Conservation (phyloP, 2,888 invertebrate genomes). For the Zonitis immaculata region DNA sequence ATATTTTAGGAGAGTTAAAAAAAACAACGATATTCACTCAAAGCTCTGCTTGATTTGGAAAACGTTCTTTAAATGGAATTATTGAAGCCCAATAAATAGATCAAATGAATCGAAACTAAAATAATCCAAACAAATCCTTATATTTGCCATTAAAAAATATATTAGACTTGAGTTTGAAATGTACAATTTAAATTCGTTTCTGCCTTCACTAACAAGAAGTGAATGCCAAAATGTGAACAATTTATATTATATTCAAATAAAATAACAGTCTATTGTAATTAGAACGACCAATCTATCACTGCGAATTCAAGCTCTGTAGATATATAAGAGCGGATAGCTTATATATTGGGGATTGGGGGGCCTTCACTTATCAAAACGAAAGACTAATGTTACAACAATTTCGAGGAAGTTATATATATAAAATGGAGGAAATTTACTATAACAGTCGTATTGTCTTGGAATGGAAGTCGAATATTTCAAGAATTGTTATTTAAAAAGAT, state of each 20-base stretch:
- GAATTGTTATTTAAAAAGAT: conserved; percentile 12
- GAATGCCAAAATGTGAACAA: too few relatives aligned
- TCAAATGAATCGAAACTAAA: too few relatives aligned
- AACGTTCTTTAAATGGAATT: too few relatives aligned
- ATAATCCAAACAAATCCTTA: conserved; percentile 30
- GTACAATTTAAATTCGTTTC: conserved; percentile 15
- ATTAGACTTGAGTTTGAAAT: conserved; percentile 18
- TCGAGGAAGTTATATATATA: too few relatives aligned
- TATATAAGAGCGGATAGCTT: not conserved
- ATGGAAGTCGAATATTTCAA: conserved; percentile 28
- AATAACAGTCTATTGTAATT: conserved; percentile 29
- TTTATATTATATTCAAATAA: conserved; percentile 25
- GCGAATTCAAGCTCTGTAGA: conserved; percentile 5
- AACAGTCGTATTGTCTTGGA: conserved; percentile 29
- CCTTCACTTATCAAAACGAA: not conserved
- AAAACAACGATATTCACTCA: too few relatives aligned
- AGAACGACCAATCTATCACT: conserved; percentile 27
- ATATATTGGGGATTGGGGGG: not conserved
- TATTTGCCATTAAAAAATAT: conserved; percentile 23
- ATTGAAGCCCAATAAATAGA: conserved; percentile 35
- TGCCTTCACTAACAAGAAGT: too few relatives aligned
- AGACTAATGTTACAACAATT: not conserved
- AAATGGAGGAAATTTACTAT: conserved; percentile 1
- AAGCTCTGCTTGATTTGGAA: too few relatives aligned
- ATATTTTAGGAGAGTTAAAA: too few relatives aligned